Evolutionary conservation across 2,888 invertebrate species (phyloP).

Genomic region (Tetheella fluctuosa): DNA sequence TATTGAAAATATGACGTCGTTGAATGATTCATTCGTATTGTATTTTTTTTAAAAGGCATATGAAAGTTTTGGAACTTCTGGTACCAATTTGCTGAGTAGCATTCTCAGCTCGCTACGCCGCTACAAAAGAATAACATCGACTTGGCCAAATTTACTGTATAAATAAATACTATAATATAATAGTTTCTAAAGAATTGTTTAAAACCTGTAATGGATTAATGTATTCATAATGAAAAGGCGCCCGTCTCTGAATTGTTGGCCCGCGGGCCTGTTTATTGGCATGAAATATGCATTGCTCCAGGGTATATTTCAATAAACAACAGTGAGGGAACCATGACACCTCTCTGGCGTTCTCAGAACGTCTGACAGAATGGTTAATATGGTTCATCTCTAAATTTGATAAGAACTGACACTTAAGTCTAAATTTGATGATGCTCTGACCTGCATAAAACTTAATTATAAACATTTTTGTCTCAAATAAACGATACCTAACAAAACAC

Average conservation of each 20-base stretch:
- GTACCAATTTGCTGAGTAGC: no score
- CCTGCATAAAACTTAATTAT: no score
- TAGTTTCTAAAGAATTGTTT: constrained; percentile 11
- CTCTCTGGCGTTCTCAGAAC: constrained; percentile 30
- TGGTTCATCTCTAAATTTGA: constrained; percentile 40
- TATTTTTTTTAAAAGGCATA: no score
- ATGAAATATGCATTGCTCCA: constrained; percentile 60
- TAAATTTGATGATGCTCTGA: constrained; percentile 30
- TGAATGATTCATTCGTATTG: no score
- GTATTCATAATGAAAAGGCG: constrained; percentile 59
- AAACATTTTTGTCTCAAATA: no score
- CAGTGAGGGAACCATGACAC: constrained; percentile 25
- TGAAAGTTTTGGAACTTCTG: no score
- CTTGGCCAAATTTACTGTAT: no score
- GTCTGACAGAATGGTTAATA: constrained; percentile 23
- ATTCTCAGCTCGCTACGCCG: no score
- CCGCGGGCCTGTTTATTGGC: constrained; percentile 51
- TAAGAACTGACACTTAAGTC: constrained; percentile 29
- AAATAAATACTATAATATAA: no score
- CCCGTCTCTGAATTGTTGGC: constrained; percentile 30
- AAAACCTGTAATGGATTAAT: constrained; percentile 57
- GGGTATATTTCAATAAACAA: constrained; percentile 59
- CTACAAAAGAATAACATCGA: no score
- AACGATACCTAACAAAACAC: no score
- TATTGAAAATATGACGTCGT: no score